Base-by-base conservation (phyloP, 2,797 vertebrate species). In the Phataginus tricuspis region DNA sequence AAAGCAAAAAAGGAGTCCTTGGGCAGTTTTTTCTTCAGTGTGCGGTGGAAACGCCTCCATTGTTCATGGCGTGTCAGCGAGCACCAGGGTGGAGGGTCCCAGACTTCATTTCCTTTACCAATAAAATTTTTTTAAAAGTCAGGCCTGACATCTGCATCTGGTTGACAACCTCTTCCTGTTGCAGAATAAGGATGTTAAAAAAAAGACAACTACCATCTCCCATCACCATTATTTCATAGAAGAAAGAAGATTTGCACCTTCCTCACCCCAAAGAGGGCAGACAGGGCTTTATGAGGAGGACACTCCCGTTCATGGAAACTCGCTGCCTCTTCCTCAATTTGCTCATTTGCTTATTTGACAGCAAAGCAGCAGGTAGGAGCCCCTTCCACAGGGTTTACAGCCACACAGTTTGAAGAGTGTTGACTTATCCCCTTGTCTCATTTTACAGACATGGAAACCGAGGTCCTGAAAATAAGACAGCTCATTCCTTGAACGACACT, bases 81-180 rank as follows among this genome's bases (percentile, higher is more conserved):
- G 90, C 42, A 61, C 57, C 23, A 0, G 86, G 80, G 79, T 25
- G 59, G 93, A 96, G 93, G 69, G 88, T 77, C 96, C 86, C 95
- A 92, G 94, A 68, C 93, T 93, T 87, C 88, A 63, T 80, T 97
- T 97, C 97, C 96, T 97, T 96, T 95, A 64, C 95, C 92, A 87
- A 95, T 93, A 95, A 94, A 89, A 71, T 4, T 39, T 66, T 59
- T 49, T 68, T 82, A 11, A 18, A 83, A 55, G 37, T 31, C 29
- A 68, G 59, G n/a, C 59, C 29, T 61, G 78, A 53, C 93, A 69
- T 91, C 86, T 87, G 89, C 49, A n/a, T 64, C 86, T 79, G 80
- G 53, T 86, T 95, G 93, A 90, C 91, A 86, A 21, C 91, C 25
- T 83, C 85, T 95, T 87, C 95, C 95, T 95, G 74, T 61, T 39